A percentile compares a stretch with the other conserved stretches of the same genome.
phyloP scores from a whole-genome alignment of 2,797 vertebrate species.

The Oreochromis mossambicus region DNA sequence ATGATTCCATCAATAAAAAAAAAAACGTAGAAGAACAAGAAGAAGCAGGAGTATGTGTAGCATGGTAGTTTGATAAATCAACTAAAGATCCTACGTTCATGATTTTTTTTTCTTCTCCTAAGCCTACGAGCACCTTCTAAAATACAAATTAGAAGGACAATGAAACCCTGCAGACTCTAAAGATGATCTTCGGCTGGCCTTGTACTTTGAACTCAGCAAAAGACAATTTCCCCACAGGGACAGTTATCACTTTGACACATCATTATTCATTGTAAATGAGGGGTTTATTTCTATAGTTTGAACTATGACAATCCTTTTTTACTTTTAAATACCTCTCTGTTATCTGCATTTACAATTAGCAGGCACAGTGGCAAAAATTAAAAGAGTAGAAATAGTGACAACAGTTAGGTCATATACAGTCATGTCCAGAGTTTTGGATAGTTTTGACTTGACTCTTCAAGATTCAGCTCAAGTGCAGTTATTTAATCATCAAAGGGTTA shows the following conservation, averaged over 20 bases:
- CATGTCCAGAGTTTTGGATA: neutral
- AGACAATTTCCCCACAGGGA: conserved; percentile 4
- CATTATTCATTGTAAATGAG: neutral
- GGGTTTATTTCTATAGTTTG: conserved; percentile 1
- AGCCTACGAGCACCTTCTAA: neutral
- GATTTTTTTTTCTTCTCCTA: neutral
- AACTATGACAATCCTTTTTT: neutral
- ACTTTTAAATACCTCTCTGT: neutral
- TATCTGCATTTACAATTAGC: conserved; percentile 13
- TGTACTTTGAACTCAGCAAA: conserved; percentile 16
- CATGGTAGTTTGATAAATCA: neutral
- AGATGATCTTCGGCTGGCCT: neutral
- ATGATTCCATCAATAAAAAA: neutral
- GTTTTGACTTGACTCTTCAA: neutral
- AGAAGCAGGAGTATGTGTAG: neutral
- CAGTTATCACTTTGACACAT: conserved; percentile 12
- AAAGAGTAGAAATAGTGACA: neutral
- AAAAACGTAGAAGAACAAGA: neutral
- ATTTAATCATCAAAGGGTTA: neutral
- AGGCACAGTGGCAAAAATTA: neutral
- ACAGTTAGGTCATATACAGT: neutral
- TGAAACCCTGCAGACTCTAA: neutral
- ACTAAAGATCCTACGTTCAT: neutral
- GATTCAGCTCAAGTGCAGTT: neutral
- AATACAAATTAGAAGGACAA: conserved; percentile 16